A percentile compares a stretch with the other conserved stretches of the same genome.
These are phyloP conservation scores for Achatina immaculata DNA, from an alignment of 1,140 invertebrate species.

Conservation along the genomic window DNA sequence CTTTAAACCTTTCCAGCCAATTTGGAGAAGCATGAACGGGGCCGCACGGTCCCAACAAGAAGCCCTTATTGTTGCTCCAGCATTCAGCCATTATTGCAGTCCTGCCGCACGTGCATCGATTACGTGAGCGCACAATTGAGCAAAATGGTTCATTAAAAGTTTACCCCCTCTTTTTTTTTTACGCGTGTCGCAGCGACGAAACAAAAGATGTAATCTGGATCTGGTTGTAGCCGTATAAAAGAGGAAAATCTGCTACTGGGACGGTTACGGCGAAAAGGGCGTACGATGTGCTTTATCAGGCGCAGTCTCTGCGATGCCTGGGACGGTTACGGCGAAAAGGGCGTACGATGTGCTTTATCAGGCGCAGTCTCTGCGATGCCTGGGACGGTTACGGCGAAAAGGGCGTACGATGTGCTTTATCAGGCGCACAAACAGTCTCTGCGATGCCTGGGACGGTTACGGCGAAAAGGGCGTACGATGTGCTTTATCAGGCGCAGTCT, in stretches of 20 bases:
- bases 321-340: no score
- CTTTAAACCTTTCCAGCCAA: not conserved
- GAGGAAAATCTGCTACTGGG: not conserved
- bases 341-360: no score
- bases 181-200: not conserved
- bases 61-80: not conserved
- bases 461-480: no score
- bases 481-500: no score
- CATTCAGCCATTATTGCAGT: not conserved
- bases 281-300: no score
- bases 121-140: conserved; percentile 14
- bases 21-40: not conserved
- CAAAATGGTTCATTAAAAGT: conserved; percentile 5
- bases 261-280: no score
- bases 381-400: no score
- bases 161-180: not conserved
- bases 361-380: no score
- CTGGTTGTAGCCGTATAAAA: not conserved
- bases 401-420: no score
- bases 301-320: no score
- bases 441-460: no score
- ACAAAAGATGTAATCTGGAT: conserved; percentile 19
- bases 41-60: not conserved
- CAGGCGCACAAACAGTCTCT: no score
- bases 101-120: conserved; percentile 13